Base-by-base conservation (phyloP, 2,113 vertebrate species). In the Ardeotis arabs region DNA sequence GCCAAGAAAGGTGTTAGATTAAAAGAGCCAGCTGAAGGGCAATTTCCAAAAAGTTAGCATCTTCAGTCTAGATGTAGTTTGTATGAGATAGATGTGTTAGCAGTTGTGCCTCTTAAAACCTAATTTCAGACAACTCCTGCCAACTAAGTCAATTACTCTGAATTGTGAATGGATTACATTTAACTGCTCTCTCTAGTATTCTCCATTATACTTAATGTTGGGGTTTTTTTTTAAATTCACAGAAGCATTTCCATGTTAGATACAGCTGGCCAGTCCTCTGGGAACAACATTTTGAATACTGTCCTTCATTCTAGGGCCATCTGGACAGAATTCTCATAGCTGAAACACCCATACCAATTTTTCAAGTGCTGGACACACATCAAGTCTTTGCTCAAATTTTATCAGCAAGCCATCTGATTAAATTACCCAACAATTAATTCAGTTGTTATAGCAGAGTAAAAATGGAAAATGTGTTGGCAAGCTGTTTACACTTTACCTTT, bases 261-360 rank as follows among this genome's bases (percentile, higher is more conserved):
- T 95, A 68, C 88, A 93, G 90, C 95, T 96, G 92, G 79, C 52
- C 72, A 93, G 0, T 81, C 95, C 83, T 77, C 79, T 93, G 88
- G 85, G 83, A 95, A 81, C 63, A 90, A 47, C 68, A 59, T 74
- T 96, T 96, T 94, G 90, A 90, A 84, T 84, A 67, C 55, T 53
- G 11, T 87, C 62, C 76, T 81, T 96, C 92, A 81, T 95, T 96
- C 52, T 81, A 74, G 47, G 79, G 76, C 95, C 96, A 95, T 97
- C 93, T 96, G 96, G 93, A 94, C 82, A 90, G 72, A 70, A 5
- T 59, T 77, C 45, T 77, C 7, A 13, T 41, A 84, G 49, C 64
- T 41, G 56, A 93, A 90, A 96, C 86, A 55, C 16, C 20, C 28
- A 44, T 67, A 91, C 7, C 35, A 77, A 56, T 94, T 93, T 96